These are phyloP conservation scores for Neopipo cinnamomea DNA, from an alignment of 2,113 vertebrate genomes.

Conservation along the genomic window DNA sequence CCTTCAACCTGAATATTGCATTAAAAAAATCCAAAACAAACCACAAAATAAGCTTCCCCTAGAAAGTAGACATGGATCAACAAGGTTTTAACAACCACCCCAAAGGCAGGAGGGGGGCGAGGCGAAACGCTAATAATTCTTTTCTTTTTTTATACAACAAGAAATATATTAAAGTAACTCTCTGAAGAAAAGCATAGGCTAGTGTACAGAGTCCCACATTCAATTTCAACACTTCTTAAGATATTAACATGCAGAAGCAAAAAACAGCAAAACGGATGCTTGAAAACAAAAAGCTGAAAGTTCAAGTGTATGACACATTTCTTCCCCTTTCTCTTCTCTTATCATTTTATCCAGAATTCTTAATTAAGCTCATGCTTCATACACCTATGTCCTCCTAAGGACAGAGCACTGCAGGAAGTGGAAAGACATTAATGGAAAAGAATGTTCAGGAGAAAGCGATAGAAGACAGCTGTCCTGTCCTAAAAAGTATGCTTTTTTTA, in stretches of 20 bases:
- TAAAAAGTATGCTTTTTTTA: neutral
- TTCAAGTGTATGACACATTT: neutral
- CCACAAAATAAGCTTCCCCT: neutral
- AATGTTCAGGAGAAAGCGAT: neutral
- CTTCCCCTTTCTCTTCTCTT: neutral
- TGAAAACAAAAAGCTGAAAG: neutral
- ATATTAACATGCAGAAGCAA: neutral
- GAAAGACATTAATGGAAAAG: neutral
- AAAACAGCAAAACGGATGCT: neutral
- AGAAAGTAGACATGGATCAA: neutral
- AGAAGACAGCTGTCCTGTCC: neutral
- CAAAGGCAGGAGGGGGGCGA: fast-evolving
- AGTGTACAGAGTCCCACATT: neutral
- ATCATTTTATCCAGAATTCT: neutral
- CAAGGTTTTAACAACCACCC: neutral
- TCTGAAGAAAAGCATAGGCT: neutral
- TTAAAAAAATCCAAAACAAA: neutral
- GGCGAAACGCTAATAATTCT: neutral
- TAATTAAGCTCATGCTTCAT: neutral
- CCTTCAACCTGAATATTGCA: neutral
- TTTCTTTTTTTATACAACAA: neutral
- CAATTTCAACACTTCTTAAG: neutral
- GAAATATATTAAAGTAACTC: neutral
- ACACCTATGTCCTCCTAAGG: neutral
- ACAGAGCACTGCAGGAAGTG: neutral